A percentile compares a stretch with the other conserved stretches of the same genome.
phyloP scores from a whole-genome alignment of 2,888 invertebrate species.

The Andrena flavipes region DNA sequence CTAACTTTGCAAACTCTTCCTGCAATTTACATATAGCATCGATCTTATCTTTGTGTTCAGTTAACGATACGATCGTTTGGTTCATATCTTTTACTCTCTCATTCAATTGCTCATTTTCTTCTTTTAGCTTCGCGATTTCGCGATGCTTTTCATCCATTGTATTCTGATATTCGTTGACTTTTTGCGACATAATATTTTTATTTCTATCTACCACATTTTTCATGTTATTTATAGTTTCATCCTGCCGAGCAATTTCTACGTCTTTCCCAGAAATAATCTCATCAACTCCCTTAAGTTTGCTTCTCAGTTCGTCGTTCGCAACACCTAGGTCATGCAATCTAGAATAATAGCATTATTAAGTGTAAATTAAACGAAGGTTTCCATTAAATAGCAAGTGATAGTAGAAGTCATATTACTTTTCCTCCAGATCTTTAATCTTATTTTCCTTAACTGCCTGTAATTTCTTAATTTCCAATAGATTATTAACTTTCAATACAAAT shows the following conservation, averaged over 20 bases:
- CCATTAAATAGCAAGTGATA: constrained; percentile 3
- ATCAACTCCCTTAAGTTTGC: constrained; percentile 46
- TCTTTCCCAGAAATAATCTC: constrained; percentile 49
- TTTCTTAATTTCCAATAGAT: constrained; percentile 46
- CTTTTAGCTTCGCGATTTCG: constrained; percentile 55
- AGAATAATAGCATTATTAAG: constrained; percentile 14
- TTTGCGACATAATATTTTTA: constrained; percentile 37
- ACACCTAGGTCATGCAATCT: constrained; percentile 65
- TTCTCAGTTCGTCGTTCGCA: constrained; percentile 62
- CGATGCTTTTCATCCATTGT: constrained; percentile 39
- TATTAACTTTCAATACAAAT: too few relatives aligned
- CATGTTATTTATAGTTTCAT: constrained; percentile 58
- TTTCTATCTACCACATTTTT: constrained; percentile 46
- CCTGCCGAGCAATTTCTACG: neutral
- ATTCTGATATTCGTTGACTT: constrained; percentile 38
- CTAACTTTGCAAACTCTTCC: constrained; percentile 60
- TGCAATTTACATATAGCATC: constrained; percentile 64
- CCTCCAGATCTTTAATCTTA: constrained; percentile 60
- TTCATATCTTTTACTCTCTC: constrained; percentile 58
- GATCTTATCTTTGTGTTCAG: constrained; percentile 61
- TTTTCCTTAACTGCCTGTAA: constrained; percentile 39
- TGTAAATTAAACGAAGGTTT: constrained; percentile 2
- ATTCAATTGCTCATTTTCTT: constrained; percentile 54
- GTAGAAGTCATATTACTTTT: constrained; percentile 54
- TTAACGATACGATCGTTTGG: constrained; percentile 51